Evolutionary conservation across 2,113 vertebrate species (phyloP).

Genomic region (Sterrhoptilus dennistouni): DNA sequence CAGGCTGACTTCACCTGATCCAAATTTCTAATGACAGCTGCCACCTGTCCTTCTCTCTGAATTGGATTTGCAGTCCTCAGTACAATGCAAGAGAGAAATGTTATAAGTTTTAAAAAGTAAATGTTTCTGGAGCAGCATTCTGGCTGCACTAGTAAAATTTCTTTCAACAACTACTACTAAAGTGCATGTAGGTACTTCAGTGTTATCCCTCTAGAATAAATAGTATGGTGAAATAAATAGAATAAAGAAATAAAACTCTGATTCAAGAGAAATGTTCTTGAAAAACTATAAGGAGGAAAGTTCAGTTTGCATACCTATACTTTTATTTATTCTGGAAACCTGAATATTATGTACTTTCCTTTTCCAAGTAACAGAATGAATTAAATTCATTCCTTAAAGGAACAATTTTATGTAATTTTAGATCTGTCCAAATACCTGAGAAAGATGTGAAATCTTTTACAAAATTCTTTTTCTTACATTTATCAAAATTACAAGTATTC

Average conservation of each 20-base stretch:
- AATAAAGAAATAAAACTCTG: neutral
- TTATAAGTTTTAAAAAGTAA: neutral
- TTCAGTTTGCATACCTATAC: neutral
- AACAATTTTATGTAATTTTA: neutral
- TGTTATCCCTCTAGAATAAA: neutral
- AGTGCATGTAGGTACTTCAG: neutral
- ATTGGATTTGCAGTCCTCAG: neutral
- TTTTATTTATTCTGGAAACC: neutral
- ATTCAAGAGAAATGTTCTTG: neutral
- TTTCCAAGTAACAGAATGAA: neutral
- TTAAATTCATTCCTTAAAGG: neutral
- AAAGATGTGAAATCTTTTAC: neutral
- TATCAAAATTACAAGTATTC: neutral
- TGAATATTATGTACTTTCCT: neutral
- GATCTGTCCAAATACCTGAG: neutral
- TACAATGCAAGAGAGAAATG: neutral
- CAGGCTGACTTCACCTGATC: neutral
- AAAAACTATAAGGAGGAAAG: neutral
- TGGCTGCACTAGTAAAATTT: neutral
- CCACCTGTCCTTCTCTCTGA: neutral
- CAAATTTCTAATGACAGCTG: neutral
- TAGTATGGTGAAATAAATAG: neutral
- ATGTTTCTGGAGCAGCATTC: neutral
- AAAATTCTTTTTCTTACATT: neutral
- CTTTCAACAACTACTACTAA: neutral